These are phyloP conservation scores for Megaustenia siamemsis DNA, from an alignment of 2,888 invertebrate species.

Conservation along the genomic window DNA sequence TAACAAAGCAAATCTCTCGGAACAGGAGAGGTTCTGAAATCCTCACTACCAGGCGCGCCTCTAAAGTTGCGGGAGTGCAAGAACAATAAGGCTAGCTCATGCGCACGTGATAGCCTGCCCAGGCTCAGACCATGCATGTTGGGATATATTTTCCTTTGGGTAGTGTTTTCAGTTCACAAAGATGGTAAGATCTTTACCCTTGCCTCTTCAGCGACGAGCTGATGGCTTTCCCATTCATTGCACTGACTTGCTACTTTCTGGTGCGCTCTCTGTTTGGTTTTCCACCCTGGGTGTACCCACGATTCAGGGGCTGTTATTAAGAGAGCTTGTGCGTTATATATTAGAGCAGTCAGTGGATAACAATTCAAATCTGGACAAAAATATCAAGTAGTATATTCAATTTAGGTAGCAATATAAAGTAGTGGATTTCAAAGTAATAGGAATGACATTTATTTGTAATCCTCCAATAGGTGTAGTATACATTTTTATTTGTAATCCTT, in stretches of 20 bases:
- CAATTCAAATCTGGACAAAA: too few relatives aligned
- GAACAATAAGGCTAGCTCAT: neutral
- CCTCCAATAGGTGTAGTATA: too few relatives aligned
- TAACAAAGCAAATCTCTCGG: too few relatives aligned
- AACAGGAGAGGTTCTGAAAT: neutral
- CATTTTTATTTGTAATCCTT: too few relatives aligned
- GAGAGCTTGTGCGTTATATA: too few relatives aligned
- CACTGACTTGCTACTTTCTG: neutral
- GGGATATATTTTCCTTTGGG: neutral
- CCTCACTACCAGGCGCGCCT: neutral
- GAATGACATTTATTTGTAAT: too few relatives aligned
- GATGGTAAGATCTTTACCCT: neutral
- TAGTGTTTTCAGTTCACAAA: constrained; percentile 9
- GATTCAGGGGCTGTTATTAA: too few relatives aligned
- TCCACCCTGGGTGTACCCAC: too few relatives aligned
- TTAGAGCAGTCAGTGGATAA: too few relatives aligned
- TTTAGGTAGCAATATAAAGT: too few relatives aligned
- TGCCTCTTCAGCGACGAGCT: neutral
- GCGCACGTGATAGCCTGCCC: neutral
- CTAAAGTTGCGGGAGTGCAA: neutral
- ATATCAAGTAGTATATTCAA: too few relatives aligned
- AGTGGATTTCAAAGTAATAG: too few relatives aligned
- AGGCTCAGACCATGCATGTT: neutral
- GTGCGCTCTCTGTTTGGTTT: constrained; percentile 11
- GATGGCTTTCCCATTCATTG: neutral